Evolutionary conservation across 2,113 vertebrate genomes (phyloP), one percentile per base, ranked within the genome.

Genomic region (Campylomormyrus tamandua): DNA sequence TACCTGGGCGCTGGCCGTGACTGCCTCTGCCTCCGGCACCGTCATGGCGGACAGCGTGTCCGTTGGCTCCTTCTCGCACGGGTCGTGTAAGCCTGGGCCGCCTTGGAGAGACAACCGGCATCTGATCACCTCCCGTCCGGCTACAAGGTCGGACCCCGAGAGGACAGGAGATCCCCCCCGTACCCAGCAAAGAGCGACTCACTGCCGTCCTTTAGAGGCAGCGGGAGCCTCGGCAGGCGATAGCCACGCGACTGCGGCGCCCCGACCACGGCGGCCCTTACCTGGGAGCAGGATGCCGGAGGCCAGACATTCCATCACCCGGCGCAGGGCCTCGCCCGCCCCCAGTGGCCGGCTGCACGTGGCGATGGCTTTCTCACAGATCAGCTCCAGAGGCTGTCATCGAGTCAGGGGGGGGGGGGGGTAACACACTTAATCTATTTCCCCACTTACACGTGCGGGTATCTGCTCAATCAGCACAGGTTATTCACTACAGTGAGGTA

Each of bases 321-420:
- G 96, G 89, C 98, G 97, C 93, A 99, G 95, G 1, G 98, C 98
- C 94, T 99, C 98, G 92, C 98, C 98, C 45, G 98, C 98, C 3
- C 98, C 98, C 92, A 99, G 92, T 74, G 98, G 98, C 95, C 98
- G 97, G 96, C 98, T 99, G 96, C 98, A 99, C 92, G 98, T 99
- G 93, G 98, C 98, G 92, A 99, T 98, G 93, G 98, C 98, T 96
- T 99, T 99, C 96, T 99, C 98, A 95, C 98, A 99, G 94, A 99
- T 97, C 89, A 99, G 97, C 95, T 99, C 98, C 94, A 99, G 95
- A 83, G 98, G 98, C 98, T 99, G 94, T 19, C n/a, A 86, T 66
- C 21, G 10, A 27, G 27, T 27, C 4, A n/a, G 49, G 48, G 24
- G 31, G 49, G 27, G n/a, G 3, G 27, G 3, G 46, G 31, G 74